Conservation (phyloP, 2,888 invertebrate species). For the Lypha dubia region DNA sequence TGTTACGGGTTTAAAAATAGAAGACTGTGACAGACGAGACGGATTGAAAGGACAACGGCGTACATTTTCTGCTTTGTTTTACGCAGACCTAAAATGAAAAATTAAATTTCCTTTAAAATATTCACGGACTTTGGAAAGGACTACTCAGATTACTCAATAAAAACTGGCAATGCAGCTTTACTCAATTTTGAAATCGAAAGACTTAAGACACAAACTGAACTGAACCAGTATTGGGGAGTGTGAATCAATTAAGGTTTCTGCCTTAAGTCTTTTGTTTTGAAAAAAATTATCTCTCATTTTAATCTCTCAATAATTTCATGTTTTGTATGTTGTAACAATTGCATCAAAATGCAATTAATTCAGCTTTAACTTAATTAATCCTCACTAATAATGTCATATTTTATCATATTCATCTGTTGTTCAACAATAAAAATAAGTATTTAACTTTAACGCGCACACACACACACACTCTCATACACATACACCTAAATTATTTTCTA, state of each 20-base stretch:
- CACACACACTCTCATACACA: background rate
- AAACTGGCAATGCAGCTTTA: too few relatives aligned
- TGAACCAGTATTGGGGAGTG: too few relatives aligned
- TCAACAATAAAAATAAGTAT: background rate
- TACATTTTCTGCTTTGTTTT: too few relatives aligned
- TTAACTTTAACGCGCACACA: background rate
- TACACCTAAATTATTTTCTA: slow-evolving; percentile 20
- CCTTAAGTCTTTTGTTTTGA: slow-evolving; percentile 37
- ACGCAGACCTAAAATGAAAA: too few relatives aligned
- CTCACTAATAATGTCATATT: slow-evolving; percentile 1
- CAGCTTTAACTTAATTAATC: background rate
- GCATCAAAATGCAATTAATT: slow-evolving; percentile 7
- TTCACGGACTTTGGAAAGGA: too few relatives aligned
- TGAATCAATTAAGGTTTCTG: slow-evolving; percentile 17
- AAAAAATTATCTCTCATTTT: background rate
- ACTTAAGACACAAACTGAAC: background rate
- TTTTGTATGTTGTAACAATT: background rate
- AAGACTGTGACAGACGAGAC: too few relatives aligned
- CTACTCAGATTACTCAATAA: too few relatives aligned
- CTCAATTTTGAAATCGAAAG: background rate
- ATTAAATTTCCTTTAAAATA: too few relatives aligned
- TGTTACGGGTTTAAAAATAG: too few relatives aligned
- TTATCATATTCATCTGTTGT: slow-evolving; percentile 7
- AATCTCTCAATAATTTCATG: background rate
- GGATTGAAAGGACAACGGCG: too few relatives aligned